A percentile compares a stretch with the other conserved stretches of the same genome.
phyloP scores from a whole-genome alignment of 2,113 vertebrate species.

The Cyanoderma ruficeps region DNA sequence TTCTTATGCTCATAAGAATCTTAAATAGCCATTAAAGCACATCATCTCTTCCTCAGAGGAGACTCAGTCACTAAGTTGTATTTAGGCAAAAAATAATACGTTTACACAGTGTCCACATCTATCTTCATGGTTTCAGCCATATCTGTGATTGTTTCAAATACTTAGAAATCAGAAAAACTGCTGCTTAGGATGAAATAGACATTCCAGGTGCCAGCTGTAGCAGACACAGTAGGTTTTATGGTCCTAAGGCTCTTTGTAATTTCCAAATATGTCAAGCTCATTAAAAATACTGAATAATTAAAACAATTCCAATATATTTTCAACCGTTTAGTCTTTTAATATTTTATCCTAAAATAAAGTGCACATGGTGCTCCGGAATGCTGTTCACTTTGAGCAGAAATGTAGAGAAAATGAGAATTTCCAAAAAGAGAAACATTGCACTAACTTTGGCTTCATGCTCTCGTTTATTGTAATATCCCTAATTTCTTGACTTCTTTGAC shows the following conservation, averaged over 20 bases:
- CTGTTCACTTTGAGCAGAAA: conserved; percentile 2
- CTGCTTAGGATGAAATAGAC: not conserved
- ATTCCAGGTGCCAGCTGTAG: not conserved
- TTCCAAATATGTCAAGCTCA: conserved; percentile 6
- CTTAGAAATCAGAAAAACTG: not conserved
- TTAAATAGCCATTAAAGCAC: not conserved
- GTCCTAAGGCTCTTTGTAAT: not conserved
- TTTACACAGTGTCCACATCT: not conserved
- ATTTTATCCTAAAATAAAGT: conserved; percentile 16
- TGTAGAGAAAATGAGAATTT: not conserved
- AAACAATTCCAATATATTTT: not conserved
- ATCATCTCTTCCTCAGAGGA: not conserved
- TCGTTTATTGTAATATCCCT: conserved; percentile 4
- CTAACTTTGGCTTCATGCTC: not conserved
- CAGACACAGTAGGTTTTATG: not conserved
- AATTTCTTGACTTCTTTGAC: not conserved
- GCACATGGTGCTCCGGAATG: not conserved
- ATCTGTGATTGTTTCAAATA: not conserved
- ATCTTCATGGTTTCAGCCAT: not conserved
- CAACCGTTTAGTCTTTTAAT: not conserved
- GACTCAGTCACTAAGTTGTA: not conserved
- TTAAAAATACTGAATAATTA: conserved; percentile 47
- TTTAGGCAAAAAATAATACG: not conserved
- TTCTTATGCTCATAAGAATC: not conserved
- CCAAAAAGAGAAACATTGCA: not conserved